Evolutionary conservation across 2,797 vertebrate genomes (phyloP).

Genomic region (Pelochelys cantorii): DNA sequence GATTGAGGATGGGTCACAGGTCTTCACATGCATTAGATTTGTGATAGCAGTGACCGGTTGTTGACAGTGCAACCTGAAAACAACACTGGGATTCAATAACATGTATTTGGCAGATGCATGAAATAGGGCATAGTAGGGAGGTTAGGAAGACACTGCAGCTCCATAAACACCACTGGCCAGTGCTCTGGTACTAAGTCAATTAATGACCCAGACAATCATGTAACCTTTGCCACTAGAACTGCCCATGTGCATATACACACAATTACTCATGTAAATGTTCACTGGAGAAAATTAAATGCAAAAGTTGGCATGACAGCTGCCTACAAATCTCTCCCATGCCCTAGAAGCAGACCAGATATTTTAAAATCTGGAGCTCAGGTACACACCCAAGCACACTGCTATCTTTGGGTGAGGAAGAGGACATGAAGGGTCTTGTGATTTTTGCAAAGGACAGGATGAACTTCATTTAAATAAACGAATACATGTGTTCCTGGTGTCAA

Average conservation of each 20-base stretch:
- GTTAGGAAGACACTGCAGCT: background rate
- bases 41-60: background rate
- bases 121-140: background rate
- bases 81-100: background rate
- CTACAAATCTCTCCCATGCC: background rate
- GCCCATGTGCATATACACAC: background rate
- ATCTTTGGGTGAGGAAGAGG: background rate
- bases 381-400: background rate
- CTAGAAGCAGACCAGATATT: background rate
- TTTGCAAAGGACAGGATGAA: background rate
- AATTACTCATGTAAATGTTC: background rate
- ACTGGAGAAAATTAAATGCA: background rate
- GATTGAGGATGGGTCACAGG: background rate
- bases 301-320: background rate
- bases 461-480: constrained; percentile 14
- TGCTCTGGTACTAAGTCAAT: background rate
- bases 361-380: background rate
- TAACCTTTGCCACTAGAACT: background rate
- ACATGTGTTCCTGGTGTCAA: background rate
- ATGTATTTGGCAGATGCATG: background rate
- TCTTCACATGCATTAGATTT: background rate
- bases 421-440: background rate
- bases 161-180: background rate
- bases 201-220: background rate
- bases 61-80: background rate